Percentiles rank a stretch among this genome's conserved stretches.
These are phyloP conservation scores for Xanthorhoe designata DNA, from an alignment of 2,888 invertebrate species.

Conservation along the genomic window DNA sequence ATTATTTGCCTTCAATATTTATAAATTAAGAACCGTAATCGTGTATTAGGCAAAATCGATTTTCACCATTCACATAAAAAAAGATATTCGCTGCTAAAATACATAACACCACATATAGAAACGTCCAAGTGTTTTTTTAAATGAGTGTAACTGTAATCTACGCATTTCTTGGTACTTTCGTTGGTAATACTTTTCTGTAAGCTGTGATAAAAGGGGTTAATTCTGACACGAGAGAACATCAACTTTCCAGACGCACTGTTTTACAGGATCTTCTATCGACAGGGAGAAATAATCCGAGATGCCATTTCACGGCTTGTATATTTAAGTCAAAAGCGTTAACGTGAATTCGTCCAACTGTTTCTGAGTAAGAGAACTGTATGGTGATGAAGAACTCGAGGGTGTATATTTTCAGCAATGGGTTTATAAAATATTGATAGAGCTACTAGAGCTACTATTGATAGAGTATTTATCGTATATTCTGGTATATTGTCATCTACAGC, in stretches of 20 bases:
- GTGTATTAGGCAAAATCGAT: not conserved
- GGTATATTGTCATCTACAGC: slow-evolving; percentile 5
- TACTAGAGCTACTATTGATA: too few relatives aligned
- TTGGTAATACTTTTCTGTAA: too few relatives aligned
- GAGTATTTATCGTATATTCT: too few relatives aligned
- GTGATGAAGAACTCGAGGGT: slow-evolving; percentile 13
- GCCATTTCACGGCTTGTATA: not conserved
- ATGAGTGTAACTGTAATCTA: too few relatives aligned
- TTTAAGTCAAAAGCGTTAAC: slow-evolving; percentile 1
- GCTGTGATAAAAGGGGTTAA: not conserved
- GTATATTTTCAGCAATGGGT: slow-evolving; percentile 1
- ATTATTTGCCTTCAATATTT: not conserved
- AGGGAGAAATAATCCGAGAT: not conserved
- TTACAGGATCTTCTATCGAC: slow-evolving; percentile 4
- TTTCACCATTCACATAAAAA: not conserved
- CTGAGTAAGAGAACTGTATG: slow-evolving; percentile 10
- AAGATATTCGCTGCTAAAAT: not conserved
- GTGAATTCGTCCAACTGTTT: slow-evolving; percentile 10
- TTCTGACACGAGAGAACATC: not conserved
- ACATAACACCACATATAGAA: too few relatives aligned
- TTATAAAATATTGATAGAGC: slow-evolving; percentile 4
- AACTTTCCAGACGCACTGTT: not conserved
- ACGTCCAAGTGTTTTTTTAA: too few relatives aligned
- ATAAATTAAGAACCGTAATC: not conserved
- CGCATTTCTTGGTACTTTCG: too few relatives aligned